phyloP scores from a whole-genome alignment of 1,140 invertebrate genomes.

The Drosophila ohnishii region DNA sequence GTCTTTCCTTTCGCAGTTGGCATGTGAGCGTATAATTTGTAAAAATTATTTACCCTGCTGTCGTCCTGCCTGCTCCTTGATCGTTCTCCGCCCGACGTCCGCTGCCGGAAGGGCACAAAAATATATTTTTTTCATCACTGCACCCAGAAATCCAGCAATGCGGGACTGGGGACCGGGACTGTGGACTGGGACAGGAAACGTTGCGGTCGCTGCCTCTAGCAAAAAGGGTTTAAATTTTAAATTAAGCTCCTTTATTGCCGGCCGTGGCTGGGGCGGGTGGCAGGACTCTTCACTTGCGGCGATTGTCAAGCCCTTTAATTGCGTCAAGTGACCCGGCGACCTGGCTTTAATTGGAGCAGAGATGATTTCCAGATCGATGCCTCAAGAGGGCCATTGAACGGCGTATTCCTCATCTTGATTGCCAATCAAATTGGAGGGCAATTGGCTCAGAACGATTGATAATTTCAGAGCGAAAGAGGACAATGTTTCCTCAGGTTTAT shows the following conservation, averaged over 20 bases:
- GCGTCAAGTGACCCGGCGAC: constrained; percentile 42
- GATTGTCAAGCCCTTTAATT: constrained; percentile 63
- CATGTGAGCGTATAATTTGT: constrained; percentile 80
- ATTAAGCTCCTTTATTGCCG: constrained; percentile 64
- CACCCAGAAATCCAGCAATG: constrained; percentile 31
- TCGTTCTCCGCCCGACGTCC: constrained; percentile 10
- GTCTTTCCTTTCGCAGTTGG: constrained; percentile 64
- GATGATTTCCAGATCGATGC: constrained; percentile 60
- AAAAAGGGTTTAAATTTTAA: constrained; percentile 78
- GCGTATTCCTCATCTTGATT: constrained; percentile 21
- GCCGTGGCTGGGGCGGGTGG: constrained; percentile 1
- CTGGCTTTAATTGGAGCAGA: constrained; percentile 70
- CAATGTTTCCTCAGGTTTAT: not conserved
- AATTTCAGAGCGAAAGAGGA: constrained; percentile 8
- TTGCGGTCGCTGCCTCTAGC: constrained; percentile 72
- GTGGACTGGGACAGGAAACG: constrained; percentile 60
- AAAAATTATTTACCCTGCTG: constrained; percentile 78
- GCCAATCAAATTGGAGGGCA: constrained; percentile 29
- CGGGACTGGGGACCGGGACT: constrained; percentile 20
- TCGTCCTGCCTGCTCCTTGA: constrained; percentile 49
- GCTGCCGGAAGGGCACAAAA: constrained; percentile 51
- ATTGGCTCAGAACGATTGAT: constrained; percentile 7
- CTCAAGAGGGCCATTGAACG: constrained; percentile 22
- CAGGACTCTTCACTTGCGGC: constrained; percentile 16
- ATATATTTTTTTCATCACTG: constrained; percentile 69